A percentile compares a stretch with the other conserved stretches of the same genome.
Conservation (phyloP, 2,888 invertebrate species). For the Spisula subtruncata region DNA sequence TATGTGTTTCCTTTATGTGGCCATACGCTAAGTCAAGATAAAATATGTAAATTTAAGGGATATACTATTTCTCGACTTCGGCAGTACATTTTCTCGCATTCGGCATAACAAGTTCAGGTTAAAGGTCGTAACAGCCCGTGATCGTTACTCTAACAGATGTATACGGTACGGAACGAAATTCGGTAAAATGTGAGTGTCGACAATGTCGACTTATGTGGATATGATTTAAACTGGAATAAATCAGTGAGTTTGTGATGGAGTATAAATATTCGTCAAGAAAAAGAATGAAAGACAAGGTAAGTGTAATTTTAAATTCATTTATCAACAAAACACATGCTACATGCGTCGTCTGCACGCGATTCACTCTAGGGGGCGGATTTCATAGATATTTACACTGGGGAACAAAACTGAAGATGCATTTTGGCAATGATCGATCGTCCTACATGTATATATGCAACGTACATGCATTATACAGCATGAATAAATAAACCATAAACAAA, state of each 20-base stretch:
- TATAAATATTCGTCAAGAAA: constrained; percentile 47
- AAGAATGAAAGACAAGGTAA: constrained; percentile 52
- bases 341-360: constrained; percentile 40
- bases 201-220: not conserved
- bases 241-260: constrained; percentile 38
- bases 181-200: not conserved
- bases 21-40: not conserved
- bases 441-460: too few relatives aligned
- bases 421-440: too few relatives aligned
- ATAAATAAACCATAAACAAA: too few relatives aligned
- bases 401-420: constrained; percentile 16
- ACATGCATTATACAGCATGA: too few relatives aligned
- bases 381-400: constrained; percentile 29
- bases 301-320: constrained; percentile 20
- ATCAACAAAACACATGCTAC: not conserved
- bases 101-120: constrained; percentile 20
- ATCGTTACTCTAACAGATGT: constrained; percentile 30
- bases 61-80: constrained; percentile 14
- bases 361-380: constrained; percentile 35
- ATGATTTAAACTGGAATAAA: constrained; percentile 29
- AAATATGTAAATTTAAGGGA: not conserved
- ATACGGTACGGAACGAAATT: constrained; percentile 16
- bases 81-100: constrained; percentile 19
- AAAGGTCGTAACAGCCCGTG: constrained; percentile 58
- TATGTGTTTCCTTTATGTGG: too few relatives aligned